These are phyloP conservation scores for Lateolabrax maculatus DNA, from an alignment of 2,797 vertebrate genomes.

Conservation along the genomic window DNA sequence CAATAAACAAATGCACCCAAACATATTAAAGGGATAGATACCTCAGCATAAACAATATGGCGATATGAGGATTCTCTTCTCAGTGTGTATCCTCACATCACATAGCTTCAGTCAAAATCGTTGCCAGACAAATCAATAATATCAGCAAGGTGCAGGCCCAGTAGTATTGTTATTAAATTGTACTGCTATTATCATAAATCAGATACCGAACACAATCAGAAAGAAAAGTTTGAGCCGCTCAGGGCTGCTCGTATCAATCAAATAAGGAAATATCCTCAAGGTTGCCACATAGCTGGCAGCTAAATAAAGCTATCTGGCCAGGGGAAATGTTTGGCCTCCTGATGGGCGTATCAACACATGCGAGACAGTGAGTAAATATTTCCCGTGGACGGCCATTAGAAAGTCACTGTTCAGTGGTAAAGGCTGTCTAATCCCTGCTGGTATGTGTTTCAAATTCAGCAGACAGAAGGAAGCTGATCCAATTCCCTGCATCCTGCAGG, in stretches of 20 bases:
- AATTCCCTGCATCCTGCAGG: slow-evolving; percentile 76
- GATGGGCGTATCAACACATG: slow-evolving; percentile 47
- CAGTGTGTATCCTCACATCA: not conserved
- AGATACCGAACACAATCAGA: not conserved
- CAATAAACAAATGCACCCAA: not conserved
- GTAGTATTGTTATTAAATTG: not conserved
- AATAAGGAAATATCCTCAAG: slow-evolving; percentile 29
- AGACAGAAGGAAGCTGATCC: slow-evolving; percentile 75
- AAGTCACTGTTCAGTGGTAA: slow-evolving; percentile 58
- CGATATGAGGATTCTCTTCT: not conserved
- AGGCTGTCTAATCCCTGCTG: slow-evolving; percentile 65
- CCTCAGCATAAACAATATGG: not conserved
- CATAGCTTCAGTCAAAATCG: not conserved
- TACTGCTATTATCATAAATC: slow-evolving; percentile 4
- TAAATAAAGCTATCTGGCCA: slow-evolving; percentile 49
- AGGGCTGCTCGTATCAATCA: slow-evolving; percentile 11
- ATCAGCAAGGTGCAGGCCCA: not conserved
- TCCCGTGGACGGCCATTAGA: slow-evolving; percentile 54
- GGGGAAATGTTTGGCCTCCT: slow-evolving; percentile 41
- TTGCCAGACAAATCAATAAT: not conserved
- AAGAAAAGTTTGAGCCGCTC: slow-evolving; percentile 19
- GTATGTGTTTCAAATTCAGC: slow-evolving; percentile 68
- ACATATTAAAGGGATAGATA: not conserved
- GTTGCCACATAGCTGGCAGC: slow-evolving; percentile 44
- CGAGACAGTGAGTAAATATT: slow-evolving; percentile 58